Evolutionary conservation across 92 coral and sea anemone genomes (phyloP).

Genomic region (Siderastrea radians): DNA sequence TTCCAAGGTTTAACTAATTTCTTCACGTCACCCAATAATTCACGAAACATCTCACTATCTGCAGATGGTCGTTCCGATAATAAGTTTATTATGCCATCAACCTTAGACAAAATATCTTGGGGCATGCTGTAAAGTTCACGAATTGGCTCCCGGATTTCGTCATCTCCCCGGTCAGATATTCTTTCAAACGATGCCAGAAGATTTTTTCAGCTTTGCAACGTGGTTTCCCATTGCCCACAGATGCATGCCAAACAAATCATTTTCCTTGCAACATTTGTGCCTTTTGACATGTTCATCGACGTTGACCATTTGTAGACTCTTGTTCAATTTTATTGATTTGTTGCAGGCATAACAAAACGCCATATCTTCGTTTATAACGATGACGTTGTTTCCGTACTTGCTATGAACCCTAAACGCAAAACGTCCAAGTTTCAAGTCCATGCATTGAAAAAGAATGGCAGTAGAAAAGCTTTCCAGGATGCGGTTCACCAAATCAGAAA

Average conservation of each 20-base stretch:
- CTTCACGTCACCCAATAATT: constrained; percentile 38
- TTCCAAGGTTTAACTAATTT: constrained; percentile 40
- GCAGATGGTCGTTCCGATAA: constrained; percentile 18
- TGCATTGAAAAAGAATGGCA: constrained; percentile 41
- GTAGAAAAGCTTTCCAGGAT: constrained; percentile 32
- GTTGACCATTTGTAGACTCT: constrained; percentile 29
- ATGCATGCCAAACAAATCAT: constrained; percentile 24
- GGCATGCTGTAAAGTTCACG: constrained; percentile 12
- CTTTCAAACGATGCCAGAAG: neutral
- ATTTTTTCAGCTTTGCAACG: constrained; percentile 6
- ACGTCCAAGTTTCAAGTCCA: constrained; percentile 1
- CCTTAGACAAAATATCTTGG: constrained; percentile 24
- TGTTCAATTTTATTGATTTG: constrained; percentile 45
- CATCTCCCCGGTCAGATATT: neutral
- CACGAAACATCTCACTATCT: constrained; percentile 1
- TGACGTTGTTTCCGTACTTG: constrained; percentile 29
- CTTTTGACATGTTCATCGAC: constrained; percentile 34
- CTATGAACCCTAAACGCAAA: constrained; percentile 42
- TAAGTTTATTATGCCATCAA: constrained; percentile 19
- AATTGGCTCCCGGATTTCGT: neutral
- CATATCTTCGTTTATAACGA: constrained; percentile 11
- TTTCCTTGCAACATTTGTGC: constrained; percentile 34
- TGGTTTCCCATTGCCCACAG: constrained; percentile 29
- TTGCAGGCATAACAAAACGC: constrained; percentile 36
- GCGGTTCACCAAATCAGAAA: constrained; percentile 37